These are phyloP conservation scores for Orchesella cincta DNA, from an alignment of 1,140 invertebrate species.

Conservation along the genomic window DNA sequence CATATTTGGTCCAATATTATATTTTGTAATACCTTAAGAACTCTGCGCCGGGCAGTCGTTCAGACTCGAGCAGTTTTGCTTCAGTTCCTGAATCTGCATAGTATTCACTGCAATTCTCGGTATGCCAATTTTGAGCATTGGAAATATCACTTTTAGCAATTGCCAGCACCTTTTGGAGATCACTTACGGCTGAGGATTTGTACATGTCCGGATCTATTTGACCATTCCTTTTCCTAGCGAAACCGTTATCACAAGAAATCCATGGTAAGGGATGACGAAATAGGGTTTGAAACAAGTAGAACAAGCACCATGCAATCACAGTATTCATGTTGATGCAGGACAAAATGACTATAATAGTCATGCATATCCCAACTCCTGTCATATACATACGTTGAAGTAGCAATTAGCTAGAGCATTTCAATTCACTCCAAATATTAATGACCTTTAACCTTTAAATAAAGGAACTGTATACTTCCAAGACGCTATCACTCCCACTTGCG, in stretches of 20 bases:
- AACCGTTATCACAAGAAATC: slow-evolving; percentile 23
- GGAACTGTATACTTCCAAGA: background rate
- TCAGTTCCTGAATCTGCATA: background rate
- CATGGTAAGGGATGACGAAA: background rate
- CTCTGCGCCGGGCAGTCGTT: background rate
- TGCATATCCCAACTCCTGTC: background rate
- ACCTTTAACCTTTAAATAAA: background rate
- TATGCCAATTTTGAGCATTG: background rate
- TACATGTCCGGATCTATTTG: background rate
- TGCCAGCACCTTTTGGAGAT: too few relatives aligned
- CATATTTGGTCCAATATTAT: background rate
- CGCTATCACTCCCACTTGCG: background rate
- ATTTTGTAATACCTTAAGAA: background rate
- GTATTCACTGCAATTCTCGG: background rate
- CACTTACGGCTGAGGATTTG: background rate
- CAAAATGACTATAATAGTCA: background rate
- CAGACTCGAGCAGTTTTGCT: background rate
- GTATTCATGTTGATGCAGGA: background rate
- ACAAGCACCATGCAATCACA: background rate
- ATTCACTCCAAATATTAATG: background rate
- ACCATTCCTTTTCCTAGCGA: background rate
- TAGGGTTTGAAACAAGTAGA: background rate
- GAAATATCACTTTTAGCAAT: too few relatives aligned
- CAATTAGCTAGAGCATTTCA: background rate
- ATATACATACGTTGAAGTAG: background rate